Evolutionary conservation across 2,113 vertebrate genomes (phyloP), one percentile per base, ranked within the genome.

Genomic region (Gila orcuttii): DNA sequence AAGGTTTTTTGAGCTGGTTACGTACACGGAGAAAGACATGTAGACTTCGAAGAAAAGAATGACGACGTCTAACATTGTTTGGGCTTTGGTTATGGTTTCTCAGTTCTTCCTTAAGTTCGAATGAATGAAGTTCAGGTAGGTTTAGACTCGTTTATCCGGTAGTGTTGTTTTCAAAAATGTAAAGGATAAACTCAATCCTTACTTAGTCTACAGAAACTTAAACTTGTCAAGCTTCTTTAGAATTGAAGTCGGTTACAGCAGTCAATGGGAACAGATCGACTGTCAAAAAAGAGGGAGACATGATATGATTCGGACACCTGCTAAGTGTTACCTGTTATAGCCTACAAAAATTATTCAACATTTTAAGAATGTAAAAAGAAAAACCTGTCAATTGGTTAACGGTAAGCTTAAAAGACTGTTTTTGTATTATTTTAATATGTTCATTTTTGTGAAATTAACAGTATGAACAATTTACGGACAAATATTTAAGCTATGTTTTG

Each of bases 81-180:
- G 11, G 33, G 23, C 33, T 47, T 28, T 74, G 73, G 17, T 62
- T 21, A 47, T 69, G 2, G 52, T 85, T 45, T 17, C 45, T 45
- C 31, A 25, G 36, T 50, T 82, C 11, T 33, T 33, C 4, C 6
- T n/a, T 17, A n/a, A 66, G 57, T 47, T 57, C 55, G 25, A 69
- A 76, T 85, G 83, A 33, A 10, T 64, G 73, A 23, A 28, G 79
- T 57, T 39, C 50, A 50, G 87, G 87, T 88, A 64, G 80, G 84
- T 85, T 69, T 52, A 75, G 9, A 59, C 57, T 33, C 28, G 66
- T 59, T 68, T 77, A n/a, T 78, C 55, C 31, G 12, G 9, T 31
- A 36, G 60, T 60, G 45, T 76, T 77, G 15, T 31, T 39, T 62
- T 62, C 23, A 36, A 25, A 31, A 80, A 62, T 62, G 13, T 21